Percentiles rank a stretch among this genome's conserved stretches.
Conservation (phyloP, 2,797 vertebrate genomes). For the Dendrocincla tyrannina region DNA sequence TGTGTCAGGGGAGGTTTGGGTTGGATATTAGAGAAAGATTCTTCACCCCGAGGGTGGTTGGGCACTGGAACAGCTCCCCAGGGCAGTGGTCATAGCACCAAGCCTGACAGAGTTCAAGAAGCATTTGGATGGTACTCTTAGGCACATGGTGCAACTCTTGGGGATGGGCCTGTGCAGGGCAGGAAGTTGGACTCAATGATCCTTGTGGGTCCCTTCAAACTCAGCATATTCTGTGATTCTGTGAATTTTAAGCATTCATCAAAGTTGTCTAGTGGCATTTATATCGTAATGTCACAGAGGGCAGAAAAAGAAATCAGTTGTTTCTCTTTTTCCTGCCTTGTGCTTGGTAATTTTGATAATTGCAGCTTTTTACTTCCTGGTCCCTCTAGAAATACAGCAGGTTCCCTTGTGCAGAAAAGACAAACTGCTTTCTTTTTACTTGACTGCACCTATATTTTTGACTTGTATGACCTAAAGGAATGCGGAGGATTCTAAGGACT, state of each 20-base stretch:
- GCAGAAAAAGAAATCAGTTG: neutral
- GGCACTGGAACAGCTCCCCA: neutral
- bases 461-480: slow-evolving; percentile 20
- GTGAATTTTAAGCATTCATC: neutral
- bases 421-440: slow-evolving; percentile 42
- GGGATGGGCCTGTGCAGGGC: too few relatives aligned
- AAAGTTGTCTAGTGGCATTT: neutral
- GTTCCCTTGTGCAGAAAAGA: neutral
- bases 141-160: neutral
- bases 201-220: neutral
- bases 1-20: neutral
- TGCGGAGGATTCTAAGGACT: neutral
- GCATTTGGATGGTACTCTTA: neutral
- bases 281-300: neutral
- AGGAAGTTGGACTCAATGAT: neutral
- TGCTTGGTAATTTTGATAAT: neutral
- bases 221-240: neutral
- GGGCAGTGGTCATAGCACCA: neutral
- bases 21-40: neutral
- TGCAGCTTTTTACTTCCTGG: neutral
- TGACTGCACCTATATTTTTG: slow-evolving; percentile 46
- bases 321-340: neutral
- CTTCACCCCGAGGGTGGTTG: neutral
- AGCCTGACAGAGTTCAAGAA: neutral
- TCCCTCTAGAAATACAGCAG: neutral